Base-by-base conservation (phyloP, 92 coral and sea anemone species). In the Palythoa caribaeorum region DNA sequence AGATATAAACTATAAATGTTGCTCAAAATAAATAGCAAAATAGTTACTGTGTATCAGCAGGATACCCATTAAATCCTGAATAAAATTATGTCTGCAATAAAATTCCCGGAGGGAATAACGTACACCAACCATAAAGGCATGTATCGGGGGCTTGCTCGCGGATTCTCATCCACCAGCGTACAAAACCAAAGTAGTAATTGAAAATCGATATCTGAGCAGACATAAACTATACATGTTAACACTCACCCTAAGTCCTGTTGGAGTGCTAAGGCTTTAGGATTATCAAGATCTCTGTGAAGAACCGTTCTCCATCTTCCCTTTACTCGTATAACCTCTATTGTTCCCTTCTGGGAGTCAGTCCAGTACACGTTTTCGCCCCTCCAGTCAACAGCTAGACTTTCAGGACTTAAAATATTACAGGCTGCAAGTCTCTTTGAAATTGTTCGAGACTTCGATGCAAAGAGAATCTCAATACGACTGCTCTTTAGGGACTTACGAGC, bases 361-460 rank as follows among this genome's bases (percentile, higher is more conserved):
- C 97, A 94, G 72, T 90, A 94, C 7, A 94, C 74, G 44, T 86
- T 92, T 11, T 88, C 38, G 17, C 85, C 93, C 20, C 87, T 84
- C 97, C 97, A 94, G 44, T 94, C 97, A 37, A 94, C 90, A 6
- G 93, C 97, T 48, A 94, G 66, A 6, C 95, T 93, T 70, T 79
- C 90, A 2, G 94, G 92, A 50, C 28, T 75, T 28, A 40, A 60
- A 15, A 94, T 86, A 48, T 92, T 90, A 9, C 77, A 71, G 0
- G 20, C 20, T 5, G 65, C 78, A 52, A 90, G 35, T 10, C 21
- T 79, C 38, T 62, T 15, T 12, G 9, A 15, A 37, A 66, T 11
- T 79, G 79, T 53, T 78, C 38, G 84, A 44, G 50, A 79, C 9
- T 47, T 21, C 28, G 17, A 15, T 13, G 6, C 38, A 0, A 53